Base-by-base conservation (phyloP, 1,140 invertebrate genomes). In the Caenorhabditis briggsae region DNA sequence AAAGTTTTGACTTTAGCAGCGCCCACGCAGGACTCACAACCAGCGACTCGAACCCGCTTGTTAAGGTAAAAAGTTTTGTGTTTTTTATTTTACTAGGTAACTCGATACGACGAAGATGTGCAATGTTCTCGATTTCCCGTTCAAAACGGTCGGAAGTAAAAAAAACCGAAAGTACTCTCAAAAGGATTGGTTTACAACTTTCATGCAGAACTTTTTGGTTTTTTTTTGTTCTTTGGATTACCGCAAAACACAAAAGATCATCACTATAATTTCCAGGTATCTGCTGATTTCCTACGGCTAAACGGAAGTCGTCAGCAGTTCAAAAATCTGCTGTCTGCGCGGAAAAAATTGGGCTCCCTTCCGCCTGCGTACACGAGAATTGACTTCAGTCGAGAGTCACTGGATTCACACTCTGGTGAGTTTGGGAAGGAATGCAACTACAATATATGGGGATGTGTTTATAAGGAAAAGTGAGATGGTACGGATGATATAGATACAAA, bases 281-380 rank as follows among this genome's bases (percentile, higher is more conserved):
- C 90, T 11, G 92, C 91, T 61, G 91, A 91, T 82, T 90, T 91
- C 56, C 89, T 91, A 12, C 87, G 91, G 16, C 82, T 91, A 20
- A 90, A 91, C 88, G 91, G 91, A 20, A 90, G 88, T 43, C 59
- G 91, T 8, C 91, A 92, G 82, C 89, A 90, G 61, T 88, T 90
- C 65, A 50, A 82, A 70, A 92, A 91, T 74, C 87, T 92, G 70
- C 87, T 92, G 9, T 88, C 90, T 46, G 88, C 90, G 12, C 59
- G 91, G n/a, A 92, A 92, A 85, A 92, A 92, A 50, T 82, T 92
- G 25, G 91, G 92, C 9, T 87, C 91, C 59, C 88, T 92, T 87
- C 91, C 91, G 16, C 90, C 92, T 14, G 91, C 91, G 11, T 92
- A 90, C 82, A 92, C 91, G 11, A 82, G 88, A 20, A 90, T 92